These are phyloP conservation scores for Xerus inauris DNA, from an alignment of 2,113 vertebrate genomes.

Conservation along the genomic window DNA sequence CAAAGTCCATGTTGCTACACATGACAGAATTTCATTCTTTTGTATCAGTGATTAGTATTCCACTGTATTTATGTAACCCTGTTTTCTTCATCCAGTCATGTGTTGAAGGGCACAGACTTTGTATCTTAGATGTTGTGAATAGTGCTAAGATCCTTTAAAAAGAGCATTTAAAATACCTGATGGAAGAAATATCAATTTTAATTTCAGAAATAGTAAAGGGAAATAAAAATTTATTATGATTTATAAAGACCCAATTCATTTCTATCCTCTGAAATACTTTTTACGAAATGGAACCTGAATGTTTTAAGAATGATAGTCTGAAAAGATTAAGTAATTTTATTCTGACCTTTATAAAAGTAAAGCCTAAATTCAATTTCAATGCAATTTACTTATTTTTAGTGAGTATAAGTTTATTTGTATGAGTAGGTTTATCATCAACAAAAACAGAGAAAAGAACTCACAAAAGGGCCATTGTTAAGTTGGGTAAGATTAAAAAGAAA, in stretches of 20 bases:
- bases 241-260: neutral
- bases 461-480: neutral
- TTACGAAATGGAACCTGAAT: neutral
- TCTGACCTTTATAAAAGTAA: neutral
- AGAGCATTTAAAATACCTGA: neutral
- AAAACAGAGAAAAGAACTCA: neutral
- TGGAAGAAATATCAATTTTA: neutral
- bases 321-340: neutral
- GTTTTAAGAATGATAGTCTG: slow-evolving; percentile 20
- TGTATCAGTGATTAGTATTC: neutral
- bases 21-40: neutral
- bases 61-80: neutral
- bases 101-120: neutral
- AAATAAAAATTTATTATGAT: neutral
- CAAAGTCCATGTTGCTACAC: neutral
- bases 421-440: neutral
- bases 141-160: neutral
- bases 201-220: neutral
- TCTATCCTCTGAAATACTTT: neutral
- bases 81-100: neutral
- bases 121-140: neutral
- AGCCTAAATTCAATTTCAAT: neutral
- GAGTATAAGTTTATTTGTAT: neutral
- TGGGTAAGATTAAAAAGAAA: neutral
- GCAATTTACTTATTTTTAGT: neutral